phyloP scores from a whole-genome alignment of 2,113 vertebrate species.

The Narcine bancroftii region DNA sequence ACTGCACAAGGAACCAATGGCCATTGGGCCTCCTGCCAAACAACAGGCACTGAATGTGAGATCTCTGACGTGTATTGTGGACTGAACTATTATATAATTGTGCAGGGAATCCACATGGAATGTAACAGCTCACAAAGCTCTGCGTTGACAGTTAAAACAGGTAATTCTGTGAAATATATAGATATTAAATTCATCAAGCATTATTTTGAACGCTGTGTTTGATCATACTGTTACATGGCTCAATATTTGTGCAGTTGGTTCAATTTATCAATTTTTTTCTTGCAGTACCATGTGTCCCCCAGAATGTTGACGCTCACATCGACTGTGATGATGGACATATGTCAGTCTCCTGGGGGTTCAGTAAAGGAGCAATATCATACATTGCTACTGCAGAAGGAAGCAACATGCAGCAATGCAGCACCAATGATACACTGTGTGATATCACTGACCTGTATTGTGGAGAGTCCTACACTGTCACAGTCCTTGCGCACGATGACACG shows the following conservation, averaged over 20 bases:
- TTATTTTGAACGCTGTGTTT: background rate
- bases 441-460: constrained; percentile 52
- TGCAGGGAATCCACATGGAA: constrained; percentile 45
- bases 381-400: constrained; percentile 41
- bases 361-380: constrained; percentile 48
- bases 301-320: constrained; percentile 43
- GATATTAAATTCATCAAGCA: background rate
- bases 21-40: constrained; percentile 42
- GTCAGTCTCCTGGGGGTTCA: constrained; percentile 50
- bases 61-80: constrained; percentile 54
- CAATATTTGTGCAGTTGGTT: background rate
- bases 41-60: constrained; percentile 45
- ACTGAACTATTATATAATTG: constrained; percentile 53
- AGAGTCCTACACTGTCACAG: constrained; percentile 51
- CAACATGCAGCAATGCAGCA: constrained; percentile 45
- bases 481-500: constrained; percentile 45
- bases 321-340: constrained; percentile 51
- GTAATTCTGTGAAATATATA: background rate
- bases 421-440: constrained; percentile 44
- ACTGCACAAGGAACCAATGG: constrained; percentile 45
- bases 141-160: constrained; percentile 4
- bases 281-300: constrained; percentile 58
- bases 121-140: constrained; percentile 52
- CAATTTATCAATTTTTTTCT: constrained; percentile 26
- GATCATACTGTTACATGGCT: too few species aligned